These are phyloP conservation scores for Lichenostomus cassidix DNA, from an alignment of 2,113 vertebrate species.

Conservation along the genomic window DNA sequence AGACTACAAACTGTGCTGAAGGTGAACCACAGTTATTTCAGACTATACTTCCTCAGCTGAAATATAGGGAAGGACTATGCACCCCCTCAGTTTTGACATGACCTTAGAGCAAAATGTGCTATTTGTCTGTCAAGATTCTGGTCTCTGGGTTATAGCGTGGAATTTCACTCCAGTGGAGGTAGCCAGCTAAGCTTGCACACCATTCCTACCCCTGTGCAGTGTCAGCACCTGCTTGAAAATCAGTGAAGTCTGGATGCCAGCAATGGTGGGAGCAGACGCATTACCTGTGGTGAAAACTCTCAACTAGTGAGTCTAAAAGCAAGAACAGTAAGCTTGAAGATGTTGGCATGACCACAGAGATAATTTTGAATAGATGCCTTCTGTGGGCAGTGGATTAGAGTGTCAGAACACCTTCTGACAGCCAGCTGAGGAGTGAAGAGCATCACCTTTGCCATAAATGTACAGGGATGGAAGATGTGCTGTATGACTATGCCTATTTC, in stretches of 20 bases:
- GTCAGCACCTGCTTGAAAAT: not conserved
- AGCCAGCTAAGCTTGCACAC: not conserved
- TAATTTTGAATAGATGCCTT: not conserved
- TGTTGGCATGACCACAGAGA: not conserved
- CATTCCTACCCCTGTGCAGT: not conserved
- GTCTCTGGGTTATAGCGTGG: not conserved
- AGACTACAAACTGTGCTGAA: not conserved
- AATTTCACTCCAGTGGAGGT: not conserved
- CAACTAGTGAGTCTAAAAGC: not conserved
- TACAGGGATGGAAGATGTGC: not conserved
- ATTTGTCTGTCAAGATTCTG: not conserved
- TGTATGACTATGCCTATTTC: not conserved
- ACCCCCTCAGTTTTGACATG: not conserved
- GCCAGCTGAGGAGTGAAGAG: not conserved
- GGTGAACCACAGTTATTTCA: not conserved
- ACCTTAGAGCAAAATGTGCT: not conserved
- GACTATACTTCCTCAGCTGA: not conserved
- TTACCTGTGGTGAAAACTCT: not conserved
- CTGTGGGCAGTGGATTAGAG: not conserved
- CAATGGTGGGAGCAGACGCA: not conserved
- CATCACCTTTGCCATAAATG: not conserved
- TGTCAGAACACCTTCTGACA: not conserved
- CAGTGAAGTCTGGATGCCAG: not conserved
- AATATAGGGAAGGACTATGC: not conserved
- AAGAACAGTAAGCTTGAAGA: not conserved